phyloP scores from a whole-genome alignment of 2,888 invertebrate genomes.

The Macrophya alboannulata region DNA sequence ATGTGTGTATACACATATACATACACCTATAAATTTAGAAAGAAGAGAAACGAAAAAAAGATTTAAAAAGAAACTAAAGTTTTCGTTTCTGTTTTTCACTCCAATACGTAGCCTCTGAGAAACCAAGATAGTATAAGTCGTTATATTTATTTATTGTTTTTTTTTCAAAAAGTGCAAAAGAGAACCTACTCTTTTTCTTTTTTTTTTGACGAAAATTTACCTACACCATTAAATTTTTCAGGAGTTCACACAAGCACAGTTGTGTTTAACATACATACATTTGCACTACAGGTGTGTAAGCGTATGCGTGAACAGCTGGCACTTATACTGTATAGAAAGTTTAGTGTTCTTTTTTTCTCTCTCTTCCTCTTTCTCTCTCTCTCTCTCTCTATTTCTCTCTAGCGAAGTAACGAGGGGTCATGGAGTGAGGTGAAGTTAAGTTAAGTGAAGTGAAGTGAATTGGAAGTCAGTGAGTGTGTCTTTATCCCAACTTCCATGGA shows the following conservation, averaged over 20 bases:
- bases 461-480: slow-evolving; percentile 26
- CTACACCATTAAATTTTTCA: background rate
- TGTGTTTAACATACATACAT: background rate
- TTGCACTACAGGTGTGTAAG: no score
- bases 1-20: background rate
- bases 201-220: background rate
- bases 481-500: background rate
- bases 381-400: background rate
- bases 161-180: background rate
- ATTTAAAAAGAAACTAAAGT: background rate
- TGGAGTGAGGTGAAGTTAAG: background rate
- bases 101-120: background rate
- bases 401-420: background rate
- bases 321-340: slow-evolving; percentile 9
- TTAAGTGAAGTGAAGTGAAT: slow-evolving; percentile 25
- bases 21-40: background rate
- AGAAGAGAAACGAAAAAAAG: background rate
- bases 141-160: no score
- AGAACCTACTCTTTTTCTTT: background rate
- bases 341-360: background rate
- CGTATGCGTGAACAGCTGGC: background rate
- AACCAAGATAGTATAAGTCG: background rate
- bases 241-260: background rate
- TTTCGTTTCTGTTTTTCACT: background rate
- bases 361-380: background rate